A percentile compares a stretch with the other conserved stretches of the same genome.
These are phyloP conservation scores for Rallus limicola DNA, from an alignment of 2,113 vertebrate species.

Conservation along the genomic window DNA sequence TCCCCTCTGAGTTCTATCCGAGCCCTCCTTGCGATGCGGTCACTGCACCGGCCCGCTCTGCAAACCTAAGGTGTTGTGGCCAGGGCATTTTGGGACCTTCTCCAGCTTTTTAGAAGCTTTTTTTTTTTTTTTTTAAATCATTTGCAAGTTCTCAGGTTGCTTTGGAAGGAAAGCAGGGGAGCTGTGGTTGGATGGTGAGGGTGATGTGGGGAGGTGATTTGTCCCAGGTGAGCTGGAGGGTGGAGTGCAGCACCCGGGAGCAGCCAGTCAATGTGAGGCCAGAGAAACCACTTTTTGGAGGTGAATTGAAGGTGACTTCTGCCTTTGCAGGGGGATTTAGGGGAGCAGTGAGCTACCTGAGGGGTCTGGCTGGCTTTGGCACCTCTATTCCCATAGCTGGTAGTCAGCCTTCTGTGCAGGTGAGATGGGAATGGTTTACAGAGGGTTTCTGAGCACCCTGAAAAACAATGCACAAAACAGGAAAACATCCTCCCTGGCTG, in stretches of 20 bases:
- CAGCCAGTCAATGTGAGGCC: rapidly evolving
- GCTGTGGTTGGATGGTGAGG: not conserved
- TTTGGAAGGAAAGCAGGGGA: not conserved
- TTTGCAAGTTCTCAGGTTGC: not conserved
- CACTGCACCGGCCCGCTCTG: not conserved
- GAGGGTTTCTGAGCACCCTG: not conserved
- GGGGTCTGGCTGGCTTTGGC: not conserved
- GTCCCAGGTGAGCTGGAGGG: not conserved
- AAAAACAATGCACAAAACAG: not conserved
- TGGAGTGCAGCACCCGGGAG: not conserved
- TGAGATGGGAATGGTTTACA: not conserved
- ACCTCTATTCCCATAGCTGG: rapidly evolving
- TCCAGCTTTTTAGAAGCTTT: not conserved
- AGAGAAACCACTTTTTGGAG: not conserved
- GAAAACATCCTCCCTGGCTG: not conserved
- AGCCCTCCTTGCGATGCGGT: not conserved
- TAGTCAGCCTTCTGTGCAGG: not conserved
- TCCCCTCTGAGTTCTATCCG: not conserved
- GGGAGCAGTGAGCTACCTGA: not conserved
- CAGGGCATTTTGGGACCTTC: not conserved
- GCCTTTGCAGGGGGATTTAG: not conserved
- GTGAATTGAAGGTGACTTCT: not conserved
- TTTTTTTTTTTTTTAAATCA: not conserved
- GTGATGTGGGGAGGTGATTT: rapidly evolving
- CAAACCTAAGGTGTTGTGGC: no score